Conservation (phyloP, 2,888 invertebrate species). For the Fragum sueziense region DNA sequence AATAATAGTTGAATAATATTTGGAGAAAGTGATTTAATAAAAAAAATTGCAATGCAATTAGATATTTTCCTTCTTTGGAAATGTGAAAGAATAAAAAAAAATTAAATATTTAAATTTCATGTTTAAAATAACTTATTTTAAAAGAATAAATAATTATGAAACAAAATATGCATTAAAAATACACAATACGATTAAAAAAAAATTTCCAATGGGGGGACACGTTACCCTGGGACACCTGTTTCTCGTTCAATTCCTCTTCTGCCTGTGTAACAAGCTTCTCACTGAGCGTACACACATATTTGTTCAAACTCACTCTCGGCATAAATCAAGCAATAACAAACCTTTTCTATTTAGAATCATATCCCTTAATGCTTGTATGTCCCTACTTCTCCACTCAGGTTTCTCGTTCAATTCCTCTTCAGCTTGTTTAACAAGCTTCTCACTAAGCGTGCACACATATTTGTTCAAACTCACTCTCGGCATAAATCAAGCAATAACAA, state of each 20-base stretch:
- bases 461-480: conserved; percentile 70
- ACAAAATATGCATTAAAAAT: no score
- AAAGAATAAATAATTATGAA: no score
- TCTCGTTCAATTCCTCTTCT: conserved; percentile 80
- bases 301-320: neutral
- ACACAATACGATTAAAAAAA: no score
- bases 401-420: conserved; percentile 81
- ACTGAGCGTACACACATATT: conserved; percentile 74
- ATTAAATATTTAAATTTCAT: no score
- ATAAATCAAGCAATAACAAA: conserved; percentile 64
- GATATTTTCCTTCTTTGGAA: no score
- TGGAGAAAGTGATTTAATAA: no score
- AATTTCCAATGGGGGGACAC: no score
- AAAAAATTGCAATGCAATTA: no score
- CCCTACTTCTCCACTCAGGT: conserved; percentile 79
- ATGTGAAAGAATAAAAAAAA: no score
- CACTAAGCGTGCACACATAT: conserved; percentile 75
- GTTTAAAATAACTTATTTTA: no score
- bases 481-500: neutral
- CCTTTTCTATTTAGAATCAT: conserved; percentile 77
- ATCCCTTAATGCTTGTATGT: conserved; percentile 81
- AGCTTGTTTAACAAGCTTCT: conserved; percentile 75
- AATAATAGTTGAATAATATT: no score
- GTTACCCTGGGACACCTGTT: no score
- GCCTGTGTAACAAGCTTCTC: conserved; percentile 76